Conservation (phyloP, 2,888 invertebrate species). For the Gandaritis pyraliata region DNA sequence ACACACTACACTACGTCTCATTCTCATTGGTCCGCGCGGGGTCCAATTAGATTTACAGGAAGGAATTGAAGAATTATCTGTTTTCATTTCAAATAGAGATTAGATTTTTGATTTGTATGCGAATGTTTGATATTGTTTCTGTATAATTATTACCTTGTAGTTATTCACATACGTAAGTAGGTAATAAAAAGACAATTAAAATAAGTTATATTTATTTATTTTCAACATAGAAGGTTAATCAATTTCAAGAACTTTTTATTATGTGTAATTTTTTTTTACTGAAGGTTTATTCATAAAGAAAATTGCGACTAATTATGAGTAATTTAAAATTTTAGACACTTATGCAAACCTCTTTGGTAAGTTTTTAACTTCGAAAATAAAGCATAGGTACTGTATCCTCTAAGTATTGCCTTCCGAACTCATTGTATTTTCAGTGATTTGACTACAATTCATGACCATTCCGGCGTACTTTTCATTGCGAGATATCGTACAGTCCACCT, state of each 20-base stretch:
- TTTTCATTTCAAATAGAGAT: not conserved
- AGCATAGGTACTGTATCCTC: conserved; percentile 37
- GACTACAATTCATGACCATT: conserved; percentile 57
- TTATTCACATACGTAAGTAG: too few species aligned
- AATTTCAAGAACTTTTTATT: too few species aligned
- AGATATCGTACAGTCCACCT: conserved; percentile 50
- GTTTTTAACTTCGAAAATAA: not conserved
- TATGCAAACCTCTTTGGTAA: not conserved
- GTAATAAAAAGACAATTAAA: too few species aligned
- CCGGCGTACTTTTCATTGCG: conserved; percentile 56
- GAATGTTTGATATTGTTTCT: not conserved
- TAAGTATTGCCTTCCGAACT: conserved; percentile 46
- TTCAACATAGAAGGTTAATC: too few species aligned
- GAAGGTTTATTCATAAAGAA: too few species aligned
- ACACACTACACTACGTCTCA: conserved; percentile 25
- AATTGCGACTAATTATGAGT: too few species aligned
- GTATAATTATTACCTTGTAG: too few species aligned
- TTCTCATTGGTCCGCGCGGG: conserved; percentile 31
- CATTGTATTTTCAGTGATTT: conserved; percentile 55
- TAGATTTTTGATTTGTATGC: too few species aligned
- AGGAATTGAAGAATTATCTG: conserved; percentile 11
- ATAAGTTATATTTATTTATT: too few species aligned
- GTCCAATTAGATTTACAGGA: conserved; percentile 39
- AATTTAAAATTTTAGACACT: too few species aligned
- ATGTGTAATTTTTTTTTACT: too few species aligned